Evolutionary conservation across 1,140 invertebrate genomes (phyloP).

Genomic region (Rhagoletis zephyria): DNA sequence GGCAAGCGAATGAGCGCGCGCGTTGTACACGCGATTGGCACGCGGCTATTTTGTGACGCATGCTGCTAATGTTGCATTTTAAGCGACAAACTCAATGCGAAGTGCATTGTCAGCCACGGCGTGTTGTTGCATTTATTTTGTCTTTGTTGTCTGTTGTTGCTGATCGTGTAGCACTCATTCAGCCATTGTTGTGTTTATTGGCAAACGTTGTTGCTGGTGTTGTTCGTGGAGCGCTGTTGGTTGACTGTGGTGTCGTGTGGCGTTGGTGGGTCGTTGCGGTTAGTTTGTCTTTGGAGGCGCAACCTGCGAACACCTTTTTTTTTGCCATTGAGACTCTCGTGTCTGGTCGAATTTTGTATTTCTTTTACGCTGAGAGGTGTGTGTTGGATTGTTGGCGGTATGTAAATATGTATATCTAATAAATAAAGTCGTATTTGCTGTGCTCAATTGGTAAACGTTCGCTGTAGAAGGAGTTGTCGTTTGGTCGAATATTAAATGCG

Average conservation of each 20-base stretch:
- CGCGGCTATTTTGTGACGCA: constrained; percentile 62
- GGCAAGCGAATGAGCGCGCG: constrained; percentile 59
- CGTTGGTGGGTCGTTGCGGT: constrained; percentile 10
- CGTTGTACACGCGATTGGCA: constrained; percentile 72
- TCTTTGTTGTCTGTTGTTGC: neutral
- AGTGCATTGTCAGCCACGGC: too few species aligned
- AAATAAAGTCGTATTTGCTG: neutral
- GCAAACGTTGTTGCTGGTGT: constrained; percentile 14
- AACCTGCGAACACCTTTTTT: neutral
- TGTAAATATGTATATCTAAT: too few species aligned
- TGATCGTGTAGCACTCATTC: neutral
- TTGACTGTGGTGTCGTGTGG: constrained; percentile 9
- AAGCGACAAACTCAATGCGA: neutral
- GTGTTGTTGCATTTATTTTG: too few species aligned
- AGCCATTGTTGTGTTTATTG: constrained; percentile 2
- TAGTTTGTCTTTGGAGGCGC: neutral
- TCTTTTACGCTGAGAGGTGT: neutral
- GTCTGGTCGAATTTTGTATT: neutral
- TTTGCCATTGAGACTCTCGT: neutral
- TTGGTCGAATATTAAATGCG: neutral
- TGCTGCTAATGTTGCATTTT: constrained; percentile 49
- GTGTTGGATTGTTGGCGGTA: neutral
- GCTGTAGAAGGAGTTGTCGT: neutral
- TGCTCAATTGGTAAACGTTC: neutral
- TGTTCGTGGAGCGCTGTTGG: neutral